Evolutionary conservation across 1,140 invertebrate species (phyloP), one percentile per base, ranked within the genome.

Genomic region (Caenorhabditis tropicalis): DNA sequence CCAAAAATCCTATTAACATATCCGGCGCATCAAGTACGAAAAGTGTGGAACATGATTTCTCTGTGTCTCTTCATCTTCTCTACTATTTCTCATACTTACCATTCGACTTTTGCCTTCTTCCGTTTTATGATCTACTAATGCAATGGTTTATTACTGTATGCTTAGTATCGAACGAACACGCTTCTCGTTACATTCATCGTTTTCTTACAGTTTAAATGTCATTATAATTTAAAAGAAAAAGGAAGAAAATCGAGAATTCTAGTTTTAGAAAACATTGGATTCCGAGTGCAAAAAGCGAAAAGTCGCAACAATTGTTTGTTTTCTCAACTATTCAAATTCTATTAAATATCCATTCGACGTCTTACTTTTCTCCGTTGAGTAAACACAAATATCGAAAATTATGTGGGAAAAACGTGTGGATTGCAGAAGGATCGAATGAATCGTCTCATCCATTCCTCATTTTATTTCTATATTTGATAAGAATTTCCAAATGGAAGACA

Each of bases 1-100:
- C 65, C 65, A 74, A 74, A 74, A 74, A 74, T 74, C 65, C 65
- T 74, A 74, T 74, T 74, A 74, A 74, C 65, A 74, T 74, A 74
- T 74, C 65, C 65, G 65, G 65, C 65, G 65, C 65, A 74, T 74
- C 65, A 74, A 74, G 65, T 74, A 74, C 36, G 65, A 39, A 74
- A 74, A 74, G 65, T 74, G 65, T 74, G 65, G 65, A 74, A 74
- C 65, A 74, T 74, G 65, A 19, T 43, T 74, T 74, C 65, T 74
- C 19, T 43, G 2, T 10, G 7, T 46, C 65, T 74, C 65, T 27
- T 46, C 33, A 10, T 74, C n/a, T 43, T 10, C 12, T 36, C 43
- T 36, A 43, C 65, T 74, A 39, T 74, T 74, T n/a, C 1, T n/a
- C 65, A n/a, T 24, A 19, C 19, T n/a, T 39, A 19, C 65, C n/a